Percentiles rank a stretch among this genome's conserved stretches.
phyloP scores from a whole-genome alignment of 2,797 vertebrate species.

The Gallinago nigripennis region DNA sequence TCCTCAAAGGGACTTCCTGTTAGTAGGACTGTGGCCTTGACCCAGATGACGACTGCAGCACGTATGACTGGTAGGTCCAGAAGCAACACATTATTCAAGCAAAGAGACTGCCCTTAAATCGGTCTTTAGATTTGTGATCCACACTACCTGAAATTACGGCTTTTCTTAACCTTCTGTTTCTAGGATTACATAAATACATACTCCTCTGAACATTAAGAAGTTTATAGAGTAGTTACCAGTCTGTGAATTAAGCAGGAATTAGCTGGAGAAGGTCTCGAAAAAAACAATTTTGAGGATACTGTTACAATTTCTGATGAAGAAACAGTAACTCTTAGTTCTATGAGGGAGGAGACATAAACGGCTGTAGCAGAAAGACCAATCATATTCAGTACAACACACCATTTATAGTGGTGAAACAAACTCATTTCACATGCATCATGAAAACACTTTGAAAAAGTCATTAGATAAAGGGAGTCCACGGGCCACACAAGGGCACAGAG shows the following conservation, averaged over 20 bases:
- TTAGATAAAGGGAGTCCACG: not conserved
- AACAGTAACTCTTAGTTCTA: slow-evolving; percentile 23
- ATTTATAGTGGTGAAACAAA: not conserved
- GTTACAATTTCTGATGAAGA: not conserved
- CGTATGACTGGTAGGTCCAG: not conserved
- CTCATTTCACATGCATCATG: not conserved
- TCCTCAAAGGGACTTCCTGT: not conserved
- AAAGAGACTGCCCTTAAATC: not conserved
- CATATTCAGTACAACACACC: not conserved
- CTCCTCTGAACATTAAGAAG: not conserved
- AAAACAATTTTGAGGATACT: not conserved
- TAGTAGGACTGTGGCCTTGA: not conserved
- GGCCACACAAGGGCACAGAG: not conserved
- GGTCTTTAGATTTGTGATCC: not conserved
- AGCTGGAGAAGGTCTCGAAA: not conserved
- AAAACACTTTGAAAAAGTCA: not conserved
- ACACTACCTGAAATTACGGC: not conserved
- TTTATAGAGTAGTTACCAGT: not conserved
- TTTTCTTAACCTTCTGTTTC: not conserved
- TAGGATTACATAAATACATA: not conserved
- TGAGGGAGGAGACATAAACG: not conserved
- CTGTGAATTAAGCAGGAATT: not conserved
- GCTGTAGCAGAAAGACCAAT: not conserved
- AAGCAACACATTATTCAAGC: not conserved
- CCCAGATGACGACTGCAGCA: not conserved